phyloP scores from a whole-genome alignment of 2,888 invertebrate species.

The Eupithecia tripunctaria region DNA sequence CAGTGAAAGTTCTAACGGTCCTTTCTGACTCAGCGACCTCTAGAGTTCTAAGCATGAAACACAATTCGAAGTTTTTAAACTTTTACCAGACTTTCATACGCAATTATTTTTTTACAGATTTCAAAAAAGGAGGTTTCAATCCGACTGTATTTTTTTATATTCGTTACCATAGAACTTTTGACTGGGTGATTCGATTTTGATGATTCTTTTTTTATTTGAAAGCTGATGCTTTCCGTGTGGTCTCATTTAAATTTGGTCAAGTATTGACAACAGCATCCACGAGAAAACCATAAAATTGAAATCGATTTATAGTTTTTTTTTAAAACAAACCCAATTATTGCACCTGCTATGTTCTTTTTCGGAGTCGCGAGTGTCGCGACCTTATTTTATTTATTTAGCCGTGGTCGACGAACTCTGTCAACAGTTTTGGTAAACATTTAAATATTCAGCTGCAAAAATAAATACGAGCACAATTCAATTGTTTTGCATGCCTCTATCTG shows the following conservation, averaged over 20 bases:
- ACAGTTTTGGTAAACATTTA: slow-evolving; percentile 31
- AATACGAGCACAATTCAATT: not conserved
- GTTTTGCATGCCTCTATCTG: not conserved
- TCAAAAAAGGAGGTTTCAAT: too few species aligned
- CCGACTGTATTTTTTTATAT: too few species aligned
- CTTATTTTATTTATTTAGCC: slow-evolving; percentile 28
- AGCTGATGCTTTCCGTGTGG: too few species aligned
- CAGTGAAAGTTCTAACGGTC: slow-evolving; percentile 57
- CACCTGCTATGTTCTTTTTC: slow-evolving; percentile 26
- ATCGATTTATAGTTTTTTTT: too few species aligned
- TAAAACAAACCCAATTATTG: too few species aligned
- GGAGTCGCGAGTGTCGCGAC: not conserved
- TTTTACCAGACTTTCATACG: slow-evolving; percentile 18
- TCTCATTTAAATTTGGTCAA: too few species aligned
- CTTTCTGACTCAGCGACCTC: slow-evolving; percentile 27
- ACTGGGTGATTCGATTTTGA: too few species aligned
- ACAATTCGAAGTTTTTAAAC: slow-evolving; percentile 11
- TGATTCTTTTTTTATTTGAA: too few species aligned
- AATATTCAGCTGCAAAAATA: slow-evolving; percentile 8
- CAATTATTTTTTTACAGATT: slow-evolving; percentile 32
- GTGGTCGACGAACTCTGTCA: slow-evolving; percentile 38
- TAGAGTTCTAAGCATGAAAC: slow-evolving; percentile 25
- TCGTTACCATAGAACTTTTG: too few species aligned
- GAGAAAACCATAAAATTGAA: too few species aligned
- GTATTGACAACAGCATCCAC: too few species aligned